These are phyloP conservation scores for Torymus aiolomorphi DNA, from an alignment of 2,888 invertebrate species.

Conservation along the genomic window DNA sequence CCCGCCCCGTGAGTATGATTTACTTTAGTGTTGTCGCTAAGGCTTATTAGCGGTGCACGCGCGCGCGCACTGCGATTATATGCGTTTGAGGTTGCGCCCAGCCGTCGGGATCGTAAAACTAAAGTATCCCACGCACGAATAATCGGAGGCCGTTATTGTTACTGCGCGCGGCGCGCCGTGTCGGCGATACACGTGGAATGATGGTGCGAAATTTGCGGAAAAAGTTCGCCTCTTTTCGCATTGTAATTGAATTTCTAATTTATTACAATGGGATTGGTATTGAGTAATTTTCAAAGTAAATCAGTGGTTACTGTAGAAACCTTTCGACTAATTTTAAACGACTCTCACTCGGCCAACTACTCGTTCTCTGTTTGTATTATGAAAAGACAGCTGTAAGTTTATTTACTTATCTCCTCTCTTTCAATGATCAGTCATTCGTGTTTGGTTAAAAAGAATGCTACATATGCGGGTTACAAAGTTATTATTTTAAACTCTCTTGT, in stretches of 20 bases:
- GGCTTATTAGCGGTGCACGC: constrained; percentile 40
- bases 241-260: too few species aligned
- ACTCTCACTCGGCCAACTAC: background rate
- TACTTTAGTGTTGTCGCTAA: constrained; percentile 42
- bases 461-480: too few species aligned
- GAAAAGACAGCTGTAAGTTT: too few species aligned
- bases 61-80: constrained; percentile 5
- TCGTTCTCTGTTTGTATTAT: too few species aligned
- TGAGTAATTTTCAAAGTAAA: too few species aligned
- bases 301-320: background rate
- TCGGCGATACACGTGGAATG: background rate
- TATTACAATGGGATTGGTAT: too few species aligned
- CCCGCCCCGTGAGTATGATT: constrained; percentile 16
- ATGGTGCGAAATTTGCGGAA: too few species aligned
- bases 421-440: too few species aligned
- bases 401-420: too few species aligned
- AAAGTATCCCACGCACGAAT: constrained; percentile 44
- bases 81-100: constrained; percentile 22
- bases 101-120: constrained; percentile 35
- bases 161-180: background rate
- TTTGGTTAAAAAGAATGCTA: too few species aligned
- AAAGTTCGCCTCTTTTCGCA: too few species aligned
- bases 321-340: background rate
- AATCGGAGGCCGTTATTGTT: constrained; percentile 9
- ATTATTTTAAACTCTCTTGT: too few species aligned